phyloP scores from a whole-genome alignment of 2,888 invertebrate genomes.

The Drosophila kuntzei region DNA sequence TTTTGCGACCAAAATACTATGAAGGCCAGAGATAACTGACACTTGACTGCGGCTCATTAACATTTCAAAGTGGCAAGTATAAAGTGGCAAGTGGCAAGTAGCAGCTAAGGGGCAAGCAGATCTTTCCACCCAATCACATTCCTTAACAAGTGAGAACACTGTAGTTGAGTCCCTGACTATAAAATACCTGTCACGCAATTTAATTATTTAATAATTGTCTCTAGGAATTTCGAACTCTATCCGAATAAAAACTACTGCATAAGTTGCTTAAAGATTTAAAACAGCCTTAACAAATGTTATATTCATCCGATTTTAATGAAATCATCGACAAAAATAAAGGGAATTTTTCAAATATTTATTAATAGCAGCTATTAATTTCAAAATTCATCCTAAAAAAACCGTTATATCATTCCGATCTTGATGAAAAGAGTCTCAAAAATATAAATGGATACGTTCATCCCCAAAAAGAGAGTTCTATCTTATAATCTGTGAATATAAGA shows the following conservation, averaged over 20 bases:
- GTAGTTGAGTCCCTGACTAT: not conserved
- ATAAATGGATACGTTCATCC: too few species aligned
- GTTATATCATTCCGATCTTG: too few species aligned
- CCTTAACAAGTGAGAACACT: not conserved
- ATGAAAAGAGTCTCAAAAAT: too few species aligned
- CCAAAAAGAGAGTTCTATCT: too few species aligned
- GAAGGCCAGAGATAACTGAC: slow-evolving; percentile 67
- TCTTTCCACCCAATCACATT: slow-evolving; percentile 19
- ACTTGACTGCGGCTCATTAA: slow-evolving; percentile 70
- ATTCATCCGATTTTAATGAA: too few species aligned
- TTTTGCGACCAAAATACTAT: slow-evolving; percentile 35
- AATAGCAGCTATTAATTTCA: too few species aligned
- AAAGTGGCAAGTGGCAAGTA: slow-evolving; percentile 42
- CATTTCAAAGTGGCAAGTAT: slow-evolving; percentile 60
- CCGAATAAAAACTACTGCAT: not conserved
- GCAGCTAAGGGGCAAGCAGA: slow-evolving; percentile 47
- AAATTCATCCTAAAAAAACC: too few species aligned
- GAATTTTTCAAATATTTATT: too few species aligned
- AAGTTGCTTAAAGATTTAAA: not conserved
- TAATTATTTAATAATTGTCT: not conserved
- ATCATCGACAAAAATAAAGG: too few species aligned
- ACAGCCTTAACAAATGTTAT: too few species aligned
- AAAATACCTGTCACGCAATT: not conserved
- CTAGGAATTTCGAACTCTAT: not conserved
- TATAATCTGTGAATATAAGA: too few species aligned